These are phyloP conservation scores for Tineola bisselliella DNA, from an alignment of 2,888 invertebrate species.

Conservation along the genomic window DNA sequence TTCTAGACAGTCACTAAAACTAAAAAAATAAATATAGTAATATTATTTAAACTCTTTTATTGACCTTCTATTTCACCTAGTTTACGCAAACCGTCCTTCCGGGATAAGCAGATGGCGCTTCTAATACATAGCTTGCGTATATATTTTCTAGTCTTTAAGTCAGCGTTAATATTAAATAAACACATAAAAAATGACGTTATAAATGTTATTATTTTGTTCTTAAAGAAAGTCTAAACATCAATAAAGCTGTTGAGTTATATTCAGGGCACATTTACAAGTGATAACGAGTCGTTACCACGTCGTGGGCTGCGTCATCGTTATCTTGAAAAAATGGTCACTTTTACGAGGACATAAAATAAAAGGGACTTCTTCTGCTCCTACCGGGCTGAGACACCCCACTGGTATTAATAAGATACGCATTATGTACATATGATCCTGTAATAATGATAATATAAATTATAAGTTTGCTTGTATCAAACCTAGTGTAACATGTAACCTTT, in stretches of 20 bases:
- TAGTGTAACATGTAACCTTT: too few species aligned
- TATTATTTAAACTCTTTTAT: too few species aligned
- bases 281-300: slow-evolving; percentile 26
- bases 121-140: too few species aligned
- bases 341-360: slow-evolving; percentile 40
- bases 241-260: slow-evolving; percentile 15
- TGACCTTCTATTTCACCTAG: too few species aligned
- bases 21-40: too few species aligned
- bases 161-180: too few species aligned
- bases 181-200: too few species aligned
- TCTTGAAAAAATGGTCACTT: slow-evolving; percentile 33
- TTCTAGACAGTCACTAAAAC: too few species aligned
- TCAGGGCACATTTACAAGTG: slow-evolving; percentile 23
- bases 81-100: too few species aligned
- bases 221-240: not conserved
- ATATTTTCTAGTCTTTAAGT: too few species aligned
- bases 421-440: not conserved
- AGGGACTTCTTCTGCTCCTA: slow-evolving; percentile 25
- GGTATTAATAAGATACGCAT: slow-evolving; percentile 26
- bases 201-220: not conserved
- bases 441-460: not conserved
- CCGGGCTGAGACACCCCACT: slow-evolving; percentile 18
- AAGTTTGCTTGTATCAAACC: not conserved
- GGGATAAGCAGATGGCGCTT: too few species aligned
- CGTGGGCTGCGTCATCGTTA: slow-evolving; percentile 26